Base-by-base conservation (phyloP, 2,113 vertebrate genomes). In the Mesembrinibis cayennensis region DNA sequence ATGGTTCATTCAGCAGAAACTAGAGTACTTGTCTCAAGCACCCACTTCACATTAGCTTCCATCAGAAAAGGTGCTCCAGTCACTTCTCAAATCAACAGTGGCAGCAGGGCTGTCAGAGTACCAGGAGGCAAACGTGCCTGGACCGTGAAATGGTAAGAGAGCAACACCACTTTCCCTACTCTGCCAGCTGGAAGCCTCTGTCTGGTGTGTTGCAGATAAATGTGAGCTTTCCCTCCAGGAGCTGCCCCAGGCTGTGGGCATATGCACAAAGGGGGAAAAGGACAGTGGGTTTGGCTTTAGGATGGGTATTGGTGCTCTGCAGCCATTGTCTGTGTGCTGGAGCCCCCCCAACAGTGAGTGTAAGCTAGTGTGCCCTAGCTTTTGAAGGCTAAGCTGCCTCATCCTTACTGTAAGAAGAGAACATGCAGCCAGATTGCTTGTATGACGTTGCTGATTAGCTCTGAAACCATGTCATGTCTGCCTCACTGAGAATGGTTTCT, bases 351-450 rank as follows among this genome's bases (percentile, higher is more conserved):
- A 52, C 8, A 32, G 22, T 3, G 0, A 21, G 8, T 20, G 52
- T 38, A 36, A 36, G 34, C 32, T 34, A 3, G 4, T 3, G 67
- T 40, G 58, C 38, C 32, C 11, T 7, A 21, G 73, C 16, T 34
- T 29, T 25, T 21, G 56, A 34, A 22, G 34, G 58, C 2, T 78
- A 19, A 82, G 21, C 45, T 61, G 38, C 32, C 10, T 13, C 1
- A 1, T 34, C 47, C 58, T 63, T 36, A 2, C 27, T 16, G 3
- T 9, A n/a, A 29, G 34, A 42, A 11, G 26, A 81, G 7, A 22
- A 18, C 1, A 8, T 18, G n/a, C 29, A 32, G 42, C 4, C 17
- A n/a, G 26, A 19, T 29, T 18, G 65, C 36, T 74, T 0, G 0
- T 23, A 2, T 18, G 65, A 9, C 3, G 2, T 4, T 82, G 50